These are phyloP conservation scores for Nomada ferruginata DNA, from an alignment of 2,888 invertebrate species.

Conservation along the genomic window DNA sequence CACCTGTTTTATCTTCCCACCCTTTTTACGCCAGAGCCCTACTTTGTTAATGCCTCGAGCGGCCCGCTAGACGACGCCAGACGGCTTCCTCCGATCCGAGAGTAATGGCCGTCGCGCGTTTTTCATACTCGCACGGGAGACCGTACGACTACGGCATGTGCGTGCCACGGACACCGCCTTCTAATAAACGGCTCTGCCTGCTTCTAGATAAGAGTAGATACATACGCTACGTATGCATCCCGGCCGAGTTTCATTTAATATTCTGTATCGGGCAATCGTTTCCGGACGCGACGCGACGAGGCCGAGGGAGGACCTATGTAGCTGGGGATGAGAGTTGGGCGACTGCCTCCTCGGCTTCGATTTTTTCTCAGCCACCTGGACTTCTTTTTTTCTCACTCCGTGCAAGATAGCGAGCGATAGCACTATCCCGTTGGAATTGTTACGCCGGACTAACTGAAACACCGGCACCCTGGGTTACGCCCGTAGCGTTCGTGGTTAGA, in stretches of 20 bases:
- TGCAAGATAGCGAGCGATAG: background rate
- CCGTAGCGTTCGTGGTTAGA: no score
- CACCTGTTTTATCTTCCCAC: conserved; percentile 75
- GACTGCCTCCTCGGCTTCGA: conserved; percentile 26
- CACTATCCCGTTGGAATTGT: background rate
- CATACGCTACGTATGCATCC: conserved; percentile 45
- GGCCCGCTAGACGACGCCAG: conserved; percentile 67
- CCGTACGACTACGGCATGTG: conserved; percentile 27
- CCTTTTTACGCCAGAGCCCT: conserved; percentile 76
- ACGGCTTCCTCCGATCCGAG: conserved; percentile 69
- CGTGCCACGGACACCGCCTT: conserved; percentile 24
- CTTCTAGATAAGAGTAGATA: conserved; percentile 58
- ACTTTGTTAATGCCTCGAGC: conserved; percentile 73
- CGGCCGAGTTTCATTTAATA: conserved; percentile 63
- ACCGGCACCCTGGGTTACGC: no score
- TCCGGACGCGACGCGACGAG: conserved; percentile 53
- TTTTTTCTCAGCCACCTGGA: conserved; percentile 19
- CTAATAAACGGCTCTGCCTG: conserved; percentile 35
- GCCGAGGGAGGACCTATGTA: background rate
- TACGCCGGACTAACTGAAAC: no score
- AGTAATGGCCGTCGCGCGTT: conserved; percentile 68
- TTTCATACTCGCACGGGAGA: conserved; percentile 19
- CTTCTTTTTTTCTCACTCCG: no score
- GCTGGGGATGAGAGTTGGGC: background rate
- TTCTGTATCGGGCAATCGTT: conserved; percentile 60